These are phyloP conservation scores for Salarias fasciatus DNA, from an alignment of 2,797 vertebrate genomes.

Conservation along the genomic window DNA sequence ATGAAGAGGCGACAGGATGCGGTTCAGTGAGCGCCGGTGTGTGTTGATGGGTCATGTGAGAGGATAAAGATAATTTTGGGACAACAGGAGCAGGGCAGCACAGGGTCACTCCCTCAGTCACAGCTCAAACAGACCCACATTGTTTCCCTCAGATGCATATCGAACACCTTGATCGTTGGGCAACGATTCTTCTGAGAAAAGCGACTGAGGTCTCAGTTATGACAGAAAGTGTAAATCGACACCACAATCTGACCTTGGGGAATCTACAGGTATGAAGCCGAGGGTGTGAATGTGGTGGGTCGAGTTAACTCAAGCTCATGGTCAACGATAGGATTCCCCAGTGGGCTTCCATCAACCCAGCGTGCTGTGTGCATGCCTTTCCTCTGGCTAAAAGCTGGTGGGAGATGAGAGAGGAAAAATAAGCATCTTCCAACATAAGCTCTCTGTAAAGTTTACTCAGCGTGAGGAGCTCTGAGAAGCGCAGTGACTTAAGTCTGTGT, in stretches of 20 bases:
- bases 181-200: constrained; percentile 11
- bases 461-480: constrained; percentile 13
- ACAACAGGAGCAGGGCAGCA: constrained; percentile 26
- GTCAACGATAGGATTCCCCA: constrained; percentile 26
- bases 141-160: constrained; percentile 36
- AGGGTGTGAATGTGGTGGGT: constrained; percentile 31
- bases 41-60: constrained; percentile 30
- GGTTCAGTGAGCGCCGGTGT: constrained; percentile 27
- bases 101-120: constrained; percentile 30
- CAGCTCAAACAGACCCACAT: constrained; percentile 32
- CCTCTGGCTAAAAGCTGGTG: constrained; percentile 24
- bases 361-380: constrained; percentile 4
- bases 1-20: constrained; percentile 7
- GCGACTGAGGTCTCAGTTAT: constrained; percentile 20
- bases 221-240: constrained; percentile 47
- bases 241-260: constrained; percentile 37
- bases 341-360: constrained; percentile 29
- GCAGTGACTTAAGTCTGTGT: constrained; percentile 19
- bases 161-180: constrained; percentile 39
- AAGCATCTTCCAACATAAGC: constrained; percentile 39
- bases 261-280: constrained; percentile 34
- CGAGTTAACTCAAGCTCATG: constrained; percentile 28
- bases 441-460: constrained; percentile 13
- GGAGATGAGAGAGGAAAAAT: constrained; percentile 36
- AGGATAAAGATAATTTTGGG: constrained; percentile 32